These are phyloP conservation scores for Conus ventricosus DNA, from an alignment of 1,140 invertebrate species.

Conservation along the genomic window DNA sequence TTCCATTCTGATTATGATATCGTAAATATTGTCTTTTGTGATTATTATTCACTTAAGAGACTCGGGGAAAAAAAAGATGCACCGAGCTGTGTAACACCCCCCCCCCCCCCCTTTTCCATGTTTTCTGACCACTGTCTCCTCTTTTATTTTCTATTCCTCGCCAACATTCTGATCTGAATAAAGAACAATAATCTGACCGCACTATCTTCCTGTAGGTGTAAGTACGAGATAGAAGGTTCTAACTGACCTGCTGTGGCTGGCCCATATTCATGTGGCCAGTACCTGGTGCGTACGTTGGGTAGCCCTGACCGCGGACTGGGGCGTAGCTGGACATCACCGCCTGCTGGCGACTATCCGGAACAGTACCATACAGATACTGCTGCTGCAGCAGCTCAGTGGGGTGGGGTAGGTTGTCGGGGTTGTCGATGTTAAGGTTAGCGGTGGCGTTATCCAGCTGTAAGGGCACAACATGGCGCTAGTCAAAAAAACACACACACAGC, in stretches of 20 bases:
- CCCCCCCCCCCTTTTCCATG: too few relatives aligned
- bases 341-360: slow-evolving; percentile 65
- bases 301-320: slow-evolving; percentile 47
- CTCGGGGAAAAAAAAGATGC: too few relatives aligned
- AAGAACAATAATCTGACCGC: too few relatives aligned
- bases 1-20: too few relatives aligned
- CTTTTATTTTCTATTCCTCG: too few relatives aligned
- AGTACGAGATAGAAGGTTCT: not conserved
- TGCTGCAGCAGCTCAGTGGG: slow-evolving; percentile 65
- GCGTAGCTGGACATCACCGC: slow-evolving; percentile 55
- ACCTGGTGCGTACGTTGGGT: slow-evolving; percentile 58
- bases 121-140: too few relatives aligned
- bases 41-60: too few relatives aligned
- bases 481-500: not conserved
- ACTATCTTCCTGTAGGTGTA: not conserved
- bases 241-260: slow-evolving; percentile 55
- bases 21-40: too few relatives aligned
- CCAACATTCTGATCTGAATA: too few relatives aligned
- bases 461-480: slow-evolving; percentile 16
- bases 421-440: slow-evolving; percentile 55
- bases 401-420: slow-evolving; percentile 57
- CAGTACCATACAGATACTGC: slow-evolving; percentile 67
- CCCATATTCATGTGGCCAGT: slow-evolving; percentile 54
- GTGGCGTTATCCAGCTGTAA: slow-evolving; percentile 60
- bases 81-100: too few relatives aligned